A percentile compares a stretch with the other conserved stretches of the same genome.
These are phyloP conservation scores for Bombus huntii DNA, from an alignment of 1,140 invertebrate genomes.

Conservation along the genomic window DNA sequence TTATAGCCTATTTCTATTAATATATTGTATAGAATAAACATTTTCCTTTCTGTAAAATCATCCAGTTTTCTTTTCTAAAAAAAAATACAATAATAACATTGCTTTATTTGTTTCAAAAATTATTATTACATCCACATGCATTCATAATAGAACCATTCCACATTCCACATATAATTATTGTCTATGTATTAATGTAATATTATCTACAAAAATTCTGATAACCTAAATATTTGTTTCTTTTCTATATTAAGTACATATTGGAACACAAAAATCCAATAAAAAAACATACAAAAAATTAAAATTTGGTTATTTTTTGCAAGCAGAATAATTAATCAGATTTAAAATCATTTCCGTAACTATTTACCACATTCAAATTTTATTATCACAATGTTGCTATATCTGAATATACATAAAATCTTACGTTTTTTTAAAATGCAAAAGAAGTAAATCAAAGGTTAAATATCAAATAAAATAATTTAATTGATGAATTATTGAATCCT, in stretches of 20 bases:
- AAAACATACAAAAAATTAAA: neutral
- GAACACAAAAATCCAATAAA: neutral
- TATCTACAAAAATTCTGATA: conserved; percentile 49
- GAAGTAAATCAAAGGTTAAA: neutral
- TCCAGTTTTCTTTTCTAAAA: conserved; percentile 45
- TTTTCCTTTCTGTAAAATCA: conserved; percentile 24
- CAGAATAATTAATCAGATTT: neutral
- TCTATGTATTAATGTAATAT: conserved; percentile 62
- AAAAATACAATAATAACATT: conserved; percentile 37
- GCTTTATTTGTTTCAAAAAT: conserved; percentile 40
- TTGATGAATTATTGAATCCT: conserved; percentile 36
- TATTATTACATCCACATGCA: conserved; percentile 32
- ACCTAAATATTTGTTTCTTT: conserved; percentile 25
- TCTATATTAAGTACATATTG: neutral
- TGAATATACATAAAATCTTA: neutral
- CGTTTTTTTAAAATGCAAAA: neutral
- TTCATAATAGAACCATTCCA: conserved; percentile 52
- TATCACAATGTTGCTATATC: neutral
- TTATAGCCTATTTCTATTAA: neutral
- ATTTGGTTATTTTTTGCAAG: neutral
- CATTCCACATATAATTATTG: conserved; percentile 69
- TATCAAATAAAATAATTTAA: conserved; percentile 34
- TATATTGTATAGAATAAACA: conserved; percentile 19
- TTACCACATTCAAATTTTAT: conserved; percentile 3
- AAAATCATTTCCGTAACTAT: conserved; percentile 7